phyloP scores from a whole-genome alignment of 1,140 invertebrate species.

The Bilobella aurantiaca region DNA sequence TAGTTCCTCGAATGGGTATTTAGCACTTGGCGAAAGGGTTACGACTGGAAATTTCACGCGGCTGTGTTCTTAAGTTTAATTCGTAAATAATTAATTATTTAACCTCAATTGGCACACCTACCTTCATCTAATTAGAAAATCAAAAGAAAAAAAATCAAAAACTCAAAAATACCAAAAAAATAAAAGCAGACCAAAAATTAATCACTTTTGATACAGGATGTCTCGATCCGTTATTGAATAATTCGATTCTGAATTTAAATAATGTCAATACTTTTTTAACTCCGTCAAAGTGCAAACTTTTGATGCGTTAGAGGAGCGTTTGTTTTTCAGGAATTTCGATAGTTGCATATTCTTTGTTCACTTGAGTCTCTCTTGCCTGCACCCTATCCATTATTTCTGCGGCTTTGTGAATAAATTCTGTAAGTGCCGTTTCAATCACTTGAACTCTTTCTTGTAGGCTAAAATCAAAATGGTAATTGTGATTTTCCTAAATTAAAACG shows the following conservation, averaged over 20 bases:
- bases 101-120: neutral
- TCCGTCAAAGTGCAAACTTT: no score
- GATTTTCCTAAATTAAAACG: neutral
- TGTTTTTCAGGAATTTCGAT: no score
- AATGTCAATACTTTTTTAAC: neutral
- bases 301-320: no score
- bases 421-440: neutral
- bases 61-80: no score
- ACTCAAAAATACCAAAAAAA: neutral
- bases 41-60: neutral
- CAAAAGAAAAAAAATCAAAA: slow-evolving; percentile 4
- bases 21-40: neutral
- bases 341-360: no score
- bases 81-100: neutral
- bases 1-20: neutral
- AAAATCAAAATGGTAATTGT: neutral
- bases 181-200: neutral
- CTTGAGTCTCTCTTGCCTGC: neutral
- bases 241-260: neutral
- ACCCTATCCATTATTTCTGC: neutral
- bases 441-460: neutral
- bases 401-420: neutral
- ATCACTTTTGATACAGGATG: no score
- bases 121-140: neutral
- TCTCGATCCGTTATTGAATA: neutral